Evolutionary conservation across 2,888 invertebrate species (phyloP).

Genomic region (Muscina levida): DNA sequence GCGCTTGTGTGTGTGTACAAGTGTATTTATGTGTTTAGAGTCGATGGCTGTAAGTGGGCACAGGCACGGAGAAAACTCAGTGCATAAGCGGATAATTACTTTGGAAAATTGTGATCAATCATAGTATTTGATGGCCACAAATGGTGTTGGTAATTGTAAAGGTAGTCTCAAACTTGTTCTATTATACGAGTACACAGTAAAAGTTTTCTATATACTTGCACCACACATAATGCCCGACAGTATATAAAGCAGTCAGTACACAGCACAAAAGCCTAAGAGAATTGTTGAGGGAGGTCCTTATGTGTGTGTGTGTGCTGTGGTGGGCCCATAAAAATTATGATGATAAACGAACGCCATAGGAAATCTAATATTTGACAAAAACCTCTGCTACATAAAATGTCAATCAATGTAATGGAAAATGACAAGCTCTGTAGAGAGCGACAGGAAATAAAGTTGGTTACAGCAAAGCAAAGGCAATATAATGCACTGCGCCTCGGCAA

Average conservation of each 20-base stretch:
- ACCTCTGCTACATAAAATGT: constrained; percentile 5
- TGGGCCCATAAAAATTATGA: not conserved
- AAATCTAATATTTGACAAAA: constrained; percentile 29
- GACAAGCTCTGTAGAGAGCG: constrained; percentile 22
- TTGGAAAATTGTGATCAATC: constrained; percentile 76
- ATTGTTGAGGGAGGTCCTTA: too few relatives aligned
- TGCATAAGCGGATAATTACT: constrained; percentile 73
- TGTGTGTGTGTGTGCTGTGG: too few relatives aligned
- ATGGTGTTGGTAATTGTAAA: constrained; percentile 61
- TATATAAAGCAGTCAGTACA: too few relatives aligned
- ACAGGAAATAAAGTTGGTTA: constrained; percentile 3
- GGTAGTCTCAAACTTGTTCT: constrained; percentile 38
- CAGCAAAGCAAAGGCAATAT: not conserved
- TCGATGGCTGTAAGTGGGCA: too few relatives aligned
- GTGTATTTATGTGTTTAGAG: not conserved
- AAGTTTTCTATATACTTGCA: too few relatives aligned
- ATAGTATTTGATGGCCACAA: constrained; percentile 70
- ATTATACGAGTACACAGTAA: not conserved
- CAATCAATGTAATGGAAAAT: constrained; percentile 33
- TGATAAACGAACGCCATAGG: constrained; percentile 20
- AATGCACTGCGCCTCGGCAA: not conserved
- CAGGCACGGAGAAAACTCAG: constrained; percentile 6
- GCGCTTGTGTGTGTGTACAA: not conserved
- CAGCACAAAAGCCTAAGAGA: too few relatives aligned
- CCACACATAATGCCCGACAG: too few relatives aligned